Percentiles rank a stretch among this genome's conserved stretches.
These are phyloP conservation scores for Mormyrus hasselquistii DNA, from an alignment of 2,797 vertebrate genomes.

Conservation along the genomic window DNA sequence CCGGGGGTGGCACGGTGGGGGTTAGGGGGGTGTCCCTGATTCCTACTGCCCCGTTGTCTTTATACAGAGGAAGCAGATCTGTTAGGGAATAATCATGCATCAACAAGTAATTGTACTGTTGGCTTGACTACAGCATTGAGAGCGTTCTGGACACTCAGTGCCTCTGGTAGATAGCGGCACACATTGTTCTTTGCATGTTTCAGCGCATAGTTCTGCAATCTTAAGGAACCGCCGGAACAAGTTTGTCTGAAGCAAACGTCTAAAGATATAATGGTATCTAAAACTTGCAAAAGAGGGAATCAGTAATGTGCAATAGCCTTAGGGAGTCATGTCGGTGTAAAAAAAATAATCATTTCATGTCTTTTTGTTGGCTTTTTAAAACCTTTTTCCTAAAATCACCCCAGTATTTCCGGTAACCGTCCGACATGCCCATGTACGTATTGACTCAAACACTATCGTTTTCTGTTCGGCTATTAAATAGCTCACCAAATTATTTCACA, in stretches of 20 bases:
- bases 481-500: neutral
- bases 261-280: neutral
- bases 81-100: neutral
- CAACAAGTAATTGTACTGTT: neutral
- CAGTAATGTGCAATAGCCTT: neutral
- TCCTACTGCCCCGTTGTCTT: too few relatives aligned
- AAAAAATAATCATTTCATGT: neutral
- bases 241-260: neutral
- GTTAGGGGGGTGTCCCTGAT: neutral
- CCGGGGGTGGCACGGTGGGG: neutral
- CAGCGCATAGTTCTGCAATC: neutral
- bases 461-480: neutral
- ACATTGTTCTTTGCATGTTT: neutral
- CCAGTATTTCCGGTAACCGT: neutral
- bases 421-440: neutral
- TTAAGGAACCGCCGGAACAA: neutral
- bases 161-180: neutral
- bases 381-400: neutral
- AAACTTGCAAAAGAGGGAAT: neutral
- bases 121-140: neutral
- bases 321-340: neutral
- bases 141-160: neutral
- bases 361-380: neutral
- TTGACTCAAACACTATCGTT: neutral
- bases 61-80: neutral